These are phyloP conservation scores for Euplexia lucipara DNA, from an alignment of 2,888 invertebrate genomes.

Conservation along the genomic window DNA sequence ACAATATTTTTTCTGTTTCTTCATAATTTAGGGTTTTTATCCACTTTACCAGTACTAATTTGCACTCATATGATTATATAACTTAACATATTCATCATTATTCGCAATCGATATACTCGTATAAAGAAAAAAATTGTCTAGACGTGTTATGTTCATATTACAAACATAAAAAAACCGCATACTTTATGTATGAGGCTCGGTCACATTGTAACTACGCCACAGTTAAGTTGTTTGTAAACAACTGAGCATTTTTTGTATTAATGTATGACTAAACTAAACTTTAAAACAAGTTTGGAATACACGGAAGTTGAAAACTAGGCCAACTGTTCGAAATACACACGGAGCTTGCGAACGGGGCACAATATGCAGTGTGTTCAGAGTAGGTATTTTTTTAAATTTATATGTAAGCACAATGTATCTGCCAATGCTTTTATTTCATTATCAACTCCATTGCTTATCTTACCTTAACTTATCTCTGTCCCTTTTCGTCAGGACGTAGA, in stretches of 20 bases:
- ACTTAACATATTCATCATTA: not conserved
- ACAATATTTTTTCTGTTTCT: too few relatives aligned
- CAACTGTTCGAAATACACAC: conserved; percentile 18
- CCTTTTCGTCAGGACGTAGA: too few relatives aligned
- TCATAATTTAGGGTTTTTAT: too few relatives aligned
- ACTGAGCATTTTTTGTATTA: conserved; percentile 13
- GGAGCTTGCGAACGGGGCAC: not conserved
- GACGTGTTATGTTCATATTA: conserved; percentile 11
- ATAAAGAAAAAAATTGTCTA: conserved; percentile 27
- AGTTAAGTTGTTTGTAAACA: conserved; percentile 46
- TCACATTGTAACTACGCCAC: conserved; percentile 12
- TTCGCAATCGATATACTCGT: not conserved
- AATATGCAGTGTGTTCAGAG: too few relatives aligned
- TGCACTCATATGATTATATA: conserved; percentile 4
- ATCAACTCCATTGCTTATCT: too few relatives aligned
- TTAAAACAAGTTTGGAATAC: conserved; percentile 36
- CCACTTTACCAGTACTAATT: conserved; percentile 4
- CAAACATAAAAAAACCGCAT: conserved; percentile 10
- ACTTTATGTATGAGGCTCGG: not conserved
- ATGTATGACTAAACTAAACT: conserved; percentile 16
- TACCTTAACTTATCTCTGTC: too few relatives aligned
- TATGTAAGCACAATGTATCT: too few relatives aligned
- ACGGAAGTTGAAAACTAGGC: conserved; percentile 46
- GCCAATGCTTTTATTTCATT: too few relatives aligned
- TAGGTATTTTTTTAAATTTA: too few relatives aligned